Conservation (phyloP, 2,888 invertebrate genomes). For the Dioctria linearis region DNA sequence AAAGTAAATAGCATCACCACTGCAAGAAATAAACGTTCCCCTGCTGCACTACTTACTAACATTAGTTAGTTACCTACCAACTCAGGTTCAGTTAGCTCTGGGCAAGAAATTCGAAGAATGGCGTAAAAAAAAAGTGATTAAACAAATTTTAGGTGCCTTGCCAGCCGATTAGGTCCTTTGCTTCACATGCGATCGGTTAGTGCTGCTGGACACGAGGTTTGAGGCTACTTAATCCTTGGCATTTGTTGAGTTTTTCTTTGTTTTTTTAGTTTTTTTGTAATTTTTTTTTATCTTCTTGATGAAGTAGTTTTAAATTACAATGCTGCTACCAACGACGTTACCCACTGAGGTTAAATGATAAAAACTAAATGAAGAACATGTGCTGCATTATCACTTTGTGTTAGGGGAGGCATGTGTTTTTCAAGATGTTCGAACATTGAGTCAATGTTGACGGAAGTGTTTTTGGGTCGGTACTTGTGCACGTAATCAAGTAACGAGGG, state of each 20-base stretch:
- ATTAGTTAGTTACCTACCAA: too few relatives aligned
- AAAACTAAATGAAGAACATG: not conserved
- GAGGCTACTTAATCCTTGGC: not conserved
- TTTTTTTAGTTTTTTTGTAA: too few relatives aligned
- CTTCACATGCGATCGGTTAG: constrained; percentile 15
- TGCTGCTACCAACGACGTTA: not conserved
- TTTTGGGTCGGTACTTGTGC: too few relatives aligned
- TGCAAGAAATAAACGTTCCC: constrained; percentile 1
- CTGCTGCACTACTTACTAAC: constrained; percentile 26
- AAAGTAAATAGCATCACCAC: constrained; percentile 14
- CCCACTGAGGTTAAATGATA: not conserved
- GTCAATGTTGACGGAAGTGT: too few relatives aligned
- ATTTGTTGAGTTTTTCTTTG: too few relatives aligned
- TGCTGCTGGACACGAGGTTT: not conserved
- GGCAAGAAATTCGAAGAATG: constrained; percentile 25
- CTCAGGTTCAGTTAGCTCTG: constrained; percentile 16
- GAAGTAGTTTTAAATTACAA: not conserved
- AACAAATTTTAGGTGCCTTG: not conserved
- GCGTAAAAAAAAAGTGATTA: constrained; percentile 5
- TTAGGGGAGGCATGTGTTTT: too few relatives aligned
- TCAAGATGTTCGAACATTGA: too few relatives aligned
- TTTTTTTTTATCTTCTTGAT: too few relatives aligned
- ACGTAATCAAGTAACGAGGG: too few relatives aligned
- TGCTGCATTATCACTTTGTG: not conserved
- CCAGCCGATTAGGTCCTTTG: not conserved